A percentile compares a stretch with the other conserved stretches of the same genome.
Evolutionary conservation across 2,113 vertebrate species (phyloP).

Genomic region (Toxotes jaculatrix): DNA sequence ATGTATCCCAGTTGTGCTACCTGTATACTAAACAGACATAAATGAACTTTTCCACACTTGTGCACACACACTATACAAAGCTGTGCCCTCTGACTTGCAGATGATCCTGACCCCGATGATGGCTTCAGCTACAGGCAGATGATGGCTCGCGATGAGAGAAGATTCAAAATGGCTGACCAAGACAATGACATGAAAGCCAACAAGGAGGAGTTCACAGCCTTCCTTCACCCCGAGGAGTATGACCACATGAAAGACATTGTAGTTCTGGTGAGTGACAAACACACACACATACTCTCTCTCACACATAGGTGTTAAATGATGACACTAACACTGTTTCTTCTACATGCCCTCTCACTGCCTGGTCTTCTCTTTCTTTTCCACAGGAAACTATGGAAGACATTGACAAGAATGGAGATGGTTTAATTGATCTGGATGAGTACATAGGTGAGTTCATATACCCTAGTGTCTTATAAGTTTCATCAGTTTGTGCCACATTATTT

Average conservation of each 20-base stretch:
- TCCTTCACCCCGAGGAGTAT: constrained; percentile 96
- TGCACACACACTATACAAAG: not conserved
- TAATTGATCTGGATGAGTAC: constrained; percentile 97
- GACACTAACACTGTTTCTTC: not conserved
- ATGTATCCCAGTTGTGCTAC: not conserved
- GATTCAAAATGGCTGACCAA: constrained; percentile 94
- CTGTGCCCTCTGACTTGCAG: constrained; percentile 76
- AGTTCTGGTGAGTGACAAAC: constrained; percentile 87
- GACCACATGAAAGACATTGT: constrained; percentile 99
- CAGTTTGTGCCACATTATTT: fast-evolving
- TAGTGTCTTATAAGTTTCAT: not conserved
- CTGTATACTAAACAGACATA: not conserved
- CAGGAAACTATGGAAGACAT: constrained; percentile 99
- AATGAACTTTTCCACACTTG: not conserved
- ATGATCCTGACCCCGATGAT: constrained; percentile 94
- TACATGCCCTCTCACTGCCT: not conserved
- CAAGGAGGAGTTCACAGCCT: constrained; percentile 98
- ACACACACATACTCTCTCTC: not conserved
- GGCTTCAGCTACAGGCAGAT: constrained; percentile 97
- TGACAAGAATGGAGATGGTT: constrained; percentile 96
- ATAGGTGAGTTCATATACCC: constrained; percentile 87
- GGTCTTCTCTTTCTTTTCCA: not conserved
- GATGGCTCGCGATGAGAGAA: constrained; percentile 95
- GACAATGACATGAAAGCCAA: constrained; percentile 90
- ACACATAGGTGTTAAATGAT: constrained; percentile 1